phyloP scores from a whole-genome alignment of 1,140 invertebrate genomes.

The Leptinotarsa undecemlineata region DNA sequence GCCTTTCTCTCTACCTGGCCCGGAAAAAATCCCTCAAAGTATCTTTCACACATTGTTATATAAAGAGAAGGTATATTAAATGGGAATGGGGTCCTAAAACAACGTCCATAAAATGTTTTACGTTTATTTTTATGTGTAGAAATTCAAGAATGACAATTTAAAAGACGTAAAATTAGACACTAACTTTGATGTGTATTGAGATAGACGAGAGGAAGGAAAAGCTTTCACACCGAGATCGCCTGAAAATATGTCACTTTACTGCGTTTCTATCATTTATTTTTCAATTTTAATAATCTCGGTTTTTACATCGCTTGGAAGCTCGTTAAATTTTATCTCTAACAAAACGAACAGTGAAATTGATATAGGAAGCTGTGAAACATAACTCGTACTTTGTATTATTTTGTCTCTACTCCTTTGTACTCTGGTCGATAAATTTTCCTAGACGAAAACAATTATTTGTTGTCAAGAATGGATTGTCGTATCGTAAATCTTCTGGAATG shows the following conservation, averaged over 20 bases:
- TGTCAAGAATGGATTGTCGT: neutral
- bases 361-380: constrained; percentile 16
- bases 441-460: neutral
- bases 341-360: constrained; percentile 5
- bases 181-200: constrained; percentile 36
- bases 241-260: constrained; percentile 22
- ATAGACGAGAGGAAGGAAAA: constrained; percentile 27
- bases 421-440: constrained; percentile 2
- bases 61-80: constrained; percentile 36
- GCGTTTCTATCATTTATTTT: constrained; percentile 18
- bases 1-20: neutral
- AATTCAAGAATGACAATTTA: constrained; percentile 39
- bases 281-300: constrained; percentile 22
- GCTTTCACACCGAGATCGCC: constrained; percentile 14
- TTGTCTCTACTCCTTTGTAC: constrained; percentile 3
- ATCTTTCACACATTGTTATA: constrained; percentile 37
- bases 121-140: constrained; percentile 39
- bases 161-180: constrained; percentile 37
- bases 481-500: neutral
- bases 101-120: constrained; percentile 39
- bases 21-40: constrained; percentile 28
- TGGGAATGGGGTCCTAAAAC: constrained; percentile 35
- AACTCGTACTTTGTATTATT: constrained; percentile 17
- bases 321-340: constrained; percentile 18
- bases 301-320: constrained; percentile 13